Evolutionary conservation across 2,797 vertebrate species (phyloP).

Genomic region (Hafferia zeledoni): DNA sequence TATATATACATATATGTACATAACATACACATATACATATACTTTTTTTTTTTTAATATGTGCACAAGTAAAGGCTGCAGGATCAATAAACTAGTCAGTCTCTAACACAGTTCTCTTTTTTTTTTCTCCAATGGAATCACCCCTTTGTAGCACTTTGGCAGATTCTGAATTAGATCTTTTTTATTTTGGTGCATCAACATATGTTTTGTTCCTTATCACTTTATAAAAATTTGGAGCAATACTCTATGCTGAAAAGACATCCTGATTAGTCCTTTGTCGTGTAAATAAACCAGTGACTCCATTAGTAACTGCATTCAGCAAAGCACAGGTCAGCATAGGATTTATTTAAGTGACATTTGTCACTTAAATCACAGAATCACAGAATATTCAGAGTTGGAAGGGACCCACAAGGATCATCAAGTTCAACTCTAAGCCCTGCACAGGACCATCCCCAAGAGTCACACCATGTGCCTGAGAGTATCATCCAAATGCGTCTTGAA

Average conservation of each 20-base stretch:
- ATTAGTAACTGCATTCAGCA: not conserved
- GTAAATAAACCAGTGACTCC: not conserved
- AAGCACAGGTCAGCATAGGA: not conserved
- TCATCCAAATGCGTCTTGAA: not conserved
- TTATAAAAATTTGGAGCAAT: not conserved
- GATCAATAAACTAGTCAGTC: not conserved
- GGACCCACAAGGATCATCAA: not conserved
- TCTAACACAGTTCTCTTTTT: not conserved
- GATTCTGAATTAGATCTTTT: not conserved
- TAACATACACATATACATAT: too few species aligned
- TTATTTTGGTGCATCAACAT: not conserved
- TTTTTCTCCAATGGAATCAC: not conserved
- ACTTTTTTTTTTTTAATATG: too few species aligned
- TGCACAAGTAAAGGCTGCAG: not conserved
- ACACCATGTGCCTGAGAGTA: not conserved
- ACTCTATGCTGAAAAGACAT: not conserved
- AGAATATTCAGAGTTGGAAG: not conserved
- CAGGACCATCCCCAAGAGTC: not conserved
- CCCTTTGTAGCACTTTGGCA: not conserved
- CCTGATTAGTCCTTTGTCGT: not conserved
- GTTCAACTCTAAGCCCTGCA: not conserved
- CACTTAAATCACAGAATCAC: not conserved
- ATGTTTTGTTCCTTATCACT: not conserved
- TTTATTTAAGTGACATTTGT: not conserved
- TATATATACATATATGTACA: too few species aligned